Base-by-base conservation (phyloP, 2,113 vertebrate genomes). In the Sterna hirundo region DNA sequence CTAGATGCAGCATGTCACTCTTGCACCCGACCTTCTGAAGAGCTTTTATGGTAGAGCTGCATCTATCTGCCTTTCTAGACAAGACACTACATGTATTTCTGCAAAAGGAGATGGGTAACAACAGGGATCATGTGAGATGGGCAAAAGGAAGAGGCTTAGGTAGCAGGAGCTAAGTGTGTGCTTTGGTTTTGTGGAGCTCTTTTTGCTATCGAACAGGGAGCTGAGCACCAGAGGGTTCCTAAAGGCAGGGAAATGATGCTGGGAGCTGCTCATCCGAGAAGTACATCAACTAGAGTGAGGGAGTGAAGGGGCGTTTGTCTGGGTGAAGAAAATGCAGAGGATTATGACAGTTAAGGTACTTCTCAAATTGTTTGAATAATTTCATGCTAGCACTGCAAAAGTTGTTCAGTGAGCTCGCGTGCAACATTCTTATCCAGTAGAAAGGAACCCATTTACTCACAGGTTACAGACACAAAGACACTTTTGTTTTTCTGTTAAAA, bases 391-490 rank as follows among this genome's bases (percentile, higher is more conserved):
- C 20, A 10, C 17, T 85, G 47, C n/a, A 65, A 27, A 74, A 78
- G 15, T 68, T 65, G 30, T 52, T 58, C 47, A 55, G 16, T 42
- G 46, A 86, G 23, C 40, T 76, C 0, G 0, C 15, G 17, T n/a
- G 21, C 54, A 70, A 21, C 4, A 6, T 57, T 25, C 7, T 49
- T 69, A 83, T 57, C 66, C 40, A 52, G 23, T 18, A 61, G 46
- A 47, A 72, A 68, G 74, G 11, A 7, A 80, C 34, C 6, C 13
- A 4, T 83, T 87, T 85, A 34, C n/a, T 69, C 4, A 40, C 6
- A n/a, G 29, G 10, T 81, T 16, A 65, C 0, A 0, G 38, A 58
- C 49, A 46, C 4, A 36, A 76, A 79, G 30, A 38, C 40, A 3
- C 34, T 36, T 58, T 11, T 27, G 27, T 25, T 93, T 70, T 69